These are phyloP conservation scores for Drosophila lowei DNA, from an alignment of 1,140 invertebrate genomes.

Conservation along the genomic window DNA sequence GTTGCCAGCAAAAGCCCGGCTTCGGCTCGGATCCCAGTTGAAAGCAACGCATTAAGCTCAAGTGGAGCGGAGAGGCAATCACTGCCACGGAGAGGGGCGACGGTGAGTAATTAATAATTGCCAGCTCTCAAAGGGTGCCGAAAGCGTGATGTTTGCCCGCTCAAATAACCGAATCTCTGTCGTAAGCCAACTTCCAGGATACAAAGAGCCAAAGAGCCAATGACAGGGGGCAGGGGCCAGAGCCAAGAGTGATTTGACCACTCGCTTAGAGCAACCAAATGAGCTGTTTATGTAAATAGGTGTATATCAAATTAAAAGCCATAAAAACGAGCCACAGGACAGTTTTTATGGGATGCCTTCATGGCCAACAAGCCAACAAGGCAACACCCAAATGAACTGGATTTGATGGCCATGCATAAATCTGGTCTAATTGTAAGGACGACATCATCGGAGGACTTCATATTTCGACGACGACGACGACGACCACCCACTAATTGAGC, in stretches of 20 bases:
- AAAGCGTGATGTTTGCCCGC: constrained; percentile 17
- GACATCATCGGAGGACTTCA: constrained; percentile 21
- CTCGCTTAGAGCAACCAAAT: constrained; percentile 46
- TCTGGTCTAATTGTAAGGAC: constrained; percentile 70
- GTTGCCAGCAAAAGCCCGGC: constrained; percentile 42
- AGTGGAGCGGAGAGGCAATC: constrained; percentile 44
- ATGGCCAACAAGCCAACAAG: constrained; percentile 32
- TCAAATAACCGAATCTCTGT: neutral
- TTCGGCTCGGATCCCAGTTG: constrained; percentile 17
- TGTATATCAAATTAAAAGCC: constrained; percentile 75
- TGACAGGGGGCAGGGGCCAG: neutral
- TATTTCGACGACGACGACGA: constrained; percentile 18
- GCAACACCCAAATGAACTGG: constrained; percentile 33
- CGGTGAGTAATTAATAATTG: constrained; percentile 46
- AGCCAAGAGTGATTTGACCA: constrained; percentile 59
- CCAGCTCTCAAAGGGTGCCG: constrained; percentile 21
- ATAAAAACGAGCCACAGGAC: constrained; percentile 64
- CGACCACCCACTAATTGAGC: constrained; percentile 53
- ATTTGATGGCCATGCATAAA: constrained; percentile 70
- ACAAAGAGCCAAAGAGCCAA: constrained; percentile 1
- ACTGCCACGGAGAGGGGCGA: constrained; percentile 15
- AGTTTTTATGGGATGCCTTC: constrained; percentile 64
- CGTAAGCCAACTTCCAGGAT: constrained; percentile 12
- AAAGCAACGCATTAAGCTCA: constrained; percentile 40
- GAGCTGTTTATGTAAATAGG: constrained; percentile 75